These are phyloP conservation scores for Henricia sp. DNA, from an alignment of 53 echinoderm and acorn worm genomes.

Conservation along the genomic window DNA sequence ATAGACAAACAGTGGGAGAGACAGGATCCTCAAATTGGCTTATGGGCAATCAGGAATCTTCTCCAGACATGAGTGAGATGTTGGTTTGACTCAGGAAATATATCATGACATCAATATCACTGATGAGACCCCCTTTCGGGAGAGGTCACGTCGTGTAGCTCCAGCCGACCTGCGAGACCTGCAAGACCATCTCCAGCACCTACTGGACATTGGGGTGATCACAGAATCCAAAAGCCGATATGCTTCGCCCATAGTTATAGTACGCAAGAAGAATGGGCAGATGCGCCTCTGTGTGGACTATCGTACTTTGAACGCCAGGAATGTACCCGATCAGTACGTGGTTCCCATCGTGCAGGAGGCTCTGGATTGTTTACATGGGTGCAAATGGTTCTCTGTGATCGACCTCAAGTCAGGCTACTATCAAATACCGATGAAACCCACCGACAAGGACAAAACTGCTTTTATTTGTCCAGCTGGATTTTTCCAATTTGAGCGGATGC, in stretches of 20 bases:
- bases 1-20: not conserved
- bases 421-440: conserved; percentile 61
- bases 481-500: conserved; percentile 68
- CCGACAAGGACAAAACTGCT: conserved; percentile 73
- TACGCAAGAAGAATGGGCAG: conserved; percentile 48
- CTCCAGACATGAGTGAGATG: not conserved
- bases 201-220: conserved; percentile 1
- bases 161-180: conserved; percentile 5
- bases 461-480: conserved; percentile 71
- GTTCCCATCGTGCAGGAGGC: conserved; percentile 67
- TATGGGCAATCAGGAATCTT: not conserved
- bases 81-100: not conserved
- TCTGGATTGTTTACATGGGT: conserved; percentile 58
- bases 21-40: not conserved
- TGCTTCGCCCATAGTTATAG: conserved; percentile 38
- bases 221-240: conserved; percentile 8
- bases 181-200: conserved; percentile 8
- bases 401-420: conserved; percentile 77
- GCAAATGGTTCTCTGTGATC: conserved; percentile 60
- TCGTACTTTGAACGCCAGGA: conserved; percentile 56
- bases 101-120: conserved; percentile 50
- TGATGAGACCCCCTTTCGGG: not conserved
- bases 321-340: conserved; percentile 58
- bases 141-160: not conserved
- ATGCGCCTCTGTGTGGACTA: conserved; percentile 63